These are phyloP conservation scores for Nudaria mundana DNA, from an alignment of 2,888 invertebrate genomes.

Conservation along the genomic window DNA sequence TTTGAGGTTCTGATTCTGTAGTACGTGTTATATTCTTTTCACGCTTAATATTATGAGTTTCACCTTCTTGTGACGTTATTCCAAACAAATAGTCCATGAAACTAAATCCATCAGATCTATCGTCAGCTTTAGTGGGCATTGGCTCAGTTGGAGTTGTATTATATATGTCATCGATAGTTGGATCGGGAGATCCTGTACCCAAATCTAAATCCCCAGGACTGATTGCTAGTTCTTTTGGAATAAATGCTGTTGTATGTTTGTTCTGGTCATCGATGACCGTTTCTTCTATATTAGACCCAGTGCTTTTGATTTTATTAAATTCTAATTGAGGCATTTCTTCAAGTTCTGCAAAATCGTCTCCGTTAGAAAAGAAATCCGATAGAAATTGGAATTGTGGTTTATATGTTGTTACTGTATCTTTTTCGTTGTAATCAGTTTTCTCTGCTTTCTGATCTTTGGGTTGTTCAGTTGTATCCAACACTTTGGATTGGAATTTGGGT, in stretches of 20 bases:
- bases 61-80: slow-evolving; percentile 47
- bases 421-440: slow-evolving; percentile 44
- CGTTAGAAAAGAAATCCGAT: slow-evolving; percentile 53
- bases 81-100: slow-evolving; percentile 73
- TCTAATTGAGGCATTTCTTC: slow-evolving; percentile 46
- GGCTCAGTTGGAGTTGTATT: slow-evolving; percentile 54
- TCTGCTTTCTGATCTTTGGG: slow-evolving; percentile 23
- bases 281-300: slow-evolving; percentile 24
- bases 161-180: slow-evolving; percentile 56
- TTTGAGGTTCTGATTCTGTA: slow-evolving; percentile 33
- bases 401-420: slow-evolving; percentile 54
- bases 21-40: slow-evolving; percentile 34
- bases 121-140: slow-evolving; percentile 41
- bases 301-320: slow-evolving; percentile 48
- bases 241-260: slow-evolving; percentile 29
- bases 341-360: slow-evolving; percentile 40
- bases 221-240: slow-evolving; percentile 38
- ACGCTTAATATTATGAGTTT: slow-evolving; percentile 32
- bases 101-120: slow-evolving; percentile 58
- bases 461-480: too few species aligned
- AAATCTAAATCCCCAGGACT: slow-evolving; percentile 68
- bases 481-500: slow-evolving; percentile 54
- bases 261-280: slow-evolving; percentile 22
- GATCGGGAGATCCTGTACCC: slow-evolving; percentile 63
- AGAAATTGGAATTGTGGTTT: slow-evolving; percentile 59